Evolutionary conservation across 2,888 invertebrate species (phyloP).

Genomic region (Mycalesis mineus): DNA sequence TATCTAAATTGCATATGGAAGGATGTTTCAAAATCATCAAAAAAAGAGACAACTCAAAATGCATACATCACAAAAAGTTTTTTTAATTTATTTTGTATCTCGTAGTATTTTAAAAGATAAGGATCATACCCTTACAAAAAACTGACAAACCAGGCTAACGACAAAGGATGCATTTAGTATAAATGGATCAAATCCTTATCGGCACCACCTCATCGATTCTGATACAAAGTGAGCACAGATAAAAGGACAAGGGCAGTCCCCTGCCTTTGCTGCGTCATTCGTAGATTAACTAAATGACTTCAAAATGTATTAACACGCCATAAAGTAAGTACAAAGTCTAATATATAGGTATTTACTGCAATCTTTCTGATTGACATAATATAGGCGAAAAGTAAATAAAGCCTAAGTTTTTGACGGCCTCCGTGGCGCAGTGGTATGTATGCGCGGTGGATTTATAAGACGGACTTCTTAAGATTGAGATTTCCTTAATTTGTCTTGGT

Average conservation of each 20-base stretch:
- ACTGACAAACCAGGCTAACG: conserved; percentile 19
- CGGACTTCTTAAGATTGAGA: too few relatives aligned
- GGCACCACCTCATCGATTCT: conserved; percentile 40
- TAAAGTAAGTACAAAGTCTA: not conserved
- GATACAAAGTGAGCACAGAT: conserved; percentile 39
- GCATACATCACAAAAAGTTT: conserved; percentile 12
- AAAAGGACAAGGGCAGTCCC: conserved; percentile 35
- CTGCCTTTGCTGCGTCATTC: conserved; percentile 35
- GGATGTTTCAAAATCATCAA: too few relatives aligned
- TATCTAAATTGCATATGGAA: too few relatives aligned
- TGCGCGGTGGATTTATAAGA: too few relatives aligned
- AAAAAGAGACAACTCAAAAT: not conserved
- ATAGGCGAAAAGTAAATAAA: too few relatives aligned
- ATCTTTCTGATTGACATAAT: not conserved
- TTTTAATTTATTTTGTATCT: not conserved
- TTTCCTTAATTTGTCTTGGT: too few relatives aligned
- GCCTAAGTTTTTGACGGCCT: too few relatives aligned
- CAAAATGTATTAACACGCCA: not conserved
- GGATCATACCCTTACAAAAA: conserved; percentile 22
- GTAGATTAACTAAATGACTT: conserved; percentile 7
- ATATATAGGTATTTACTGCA: not conserved
- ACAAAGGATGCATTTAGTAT: conserved; percentile 29
- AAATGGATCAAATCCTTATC: conserved; percentile 36
- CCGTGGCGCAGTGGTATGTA: too few relatives aligned
- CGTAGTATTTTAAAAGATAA: conserved; percentile 12